Evolutionary conservation across 1,140 invertebrate genomes (phyloP), one percentile per base, ranked within the genome.

Genomic region (Planococcus citri): DNA sequence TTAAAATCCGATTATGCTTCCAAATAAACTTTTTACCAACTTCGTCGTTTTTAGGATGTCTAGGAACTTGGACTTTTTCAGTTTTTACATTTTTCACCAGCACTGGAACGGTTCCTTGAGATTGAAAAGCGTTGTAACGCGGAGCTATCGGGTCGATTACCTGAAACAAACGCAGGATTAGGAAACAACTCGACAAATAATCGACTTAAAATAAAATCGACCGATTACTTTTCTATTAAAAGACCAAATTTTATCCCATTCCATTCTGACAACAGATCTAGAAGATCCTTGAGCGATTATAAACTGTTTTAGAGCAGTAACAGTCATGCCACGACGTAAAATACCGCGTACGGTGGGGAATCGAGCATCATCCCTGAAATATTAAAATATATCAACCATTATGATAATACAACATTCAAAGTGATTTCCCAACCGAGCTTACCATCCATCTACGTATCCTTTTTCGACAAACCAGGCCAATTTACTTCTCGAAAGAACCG

Each of bases 191-290:
- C 24, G 20, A n/a, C n/a, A n/a, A n/a, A n/a, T n/a, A n/a, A n/a
- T n/a, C n/a, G n/a, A n/a, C n/a, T n/a, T n/a, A n/a, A 24, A 27
- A 17, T 24, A n/a, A 33, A 37, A 69, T 22, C 41, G 6, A n/a
- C n/a, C n/a, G n/a, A n/a, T 14, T 74, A 91, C 89, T 84, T 98
- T 98, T 79, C 97, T 98, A 78, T 99, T 99, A 74, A 98, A 94
- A 10, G 96, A 86, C 97, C 97, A 99, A 73, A 99, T 97, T 81
- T 99, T 99, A 78, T 99, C 97, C 97, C 97, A 99, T 77, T 98
- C 95, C 97, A 99, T 99, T 76, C 95, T 94, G 1, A 97, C 95
- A 2, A 99, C 94, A 10, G 95, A 94, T 73, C 91, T 85, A 24
- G 95, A 98, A 58, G 95, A 98, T 64, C 97, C 97, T 83, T 99